Evolutionary conservation across 2,113 vertebrate species (phyloP).

Genomic region (Ramphastos sulfuratus): DNA sequence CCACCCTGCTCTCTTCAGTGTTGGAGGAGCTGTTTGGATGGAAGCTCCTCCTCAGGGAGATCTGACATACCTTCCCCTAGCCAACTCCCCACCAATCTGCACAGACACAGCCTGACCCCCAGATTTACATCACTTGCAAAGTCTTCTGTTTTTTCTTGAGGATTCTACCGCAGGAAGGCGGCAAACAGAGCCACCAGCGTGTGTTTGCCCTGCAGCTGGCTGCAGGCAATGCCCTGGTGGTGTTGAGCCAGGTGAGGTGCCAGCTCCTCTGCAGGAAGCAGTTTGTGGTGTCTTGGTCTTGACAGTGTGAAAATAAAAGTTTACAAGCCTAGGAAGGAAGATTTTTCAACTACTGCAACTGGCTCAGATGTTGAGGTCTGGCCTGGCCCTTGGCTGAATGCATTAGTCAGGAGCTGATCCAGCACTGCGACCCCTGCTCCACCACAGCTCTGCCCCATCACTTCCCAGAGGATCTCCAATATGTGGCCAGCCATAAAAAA

Average conservation of each 20-base stretch:
- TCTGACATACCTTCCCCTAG: neutral
- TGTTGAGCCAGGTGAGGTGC: neutral
- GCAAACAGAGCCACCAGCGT: fast-evolving
- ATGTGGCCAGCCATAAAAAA: neutral
- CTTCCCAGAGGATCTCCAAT: neutral
- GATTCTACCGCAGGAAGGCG: neutral
- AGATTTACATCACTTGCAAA: neutral
- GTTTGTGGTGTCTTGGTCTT: neutral
- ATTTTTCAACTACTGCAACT: neutral
- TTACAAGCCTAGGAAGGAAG: neutral
- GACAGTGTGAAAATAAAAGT: neutral
- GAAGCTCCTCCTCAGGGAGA: neutral
- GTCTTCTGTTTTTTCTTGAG: neutral
- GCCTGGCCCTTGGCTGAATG: neutral
- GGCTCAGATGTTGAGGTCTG: neutral
- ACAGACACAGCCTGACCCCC: no score
- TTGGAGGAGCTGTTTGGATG: neutral
- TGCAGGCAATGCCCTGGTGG: neutral
- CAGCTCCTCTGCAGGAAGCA: neutral
- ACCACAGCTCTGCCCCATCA: neutral
- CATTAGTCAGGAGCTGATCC: neutral
- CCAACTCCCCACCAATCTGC: no score
- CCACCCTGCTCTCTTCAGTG: neutral
- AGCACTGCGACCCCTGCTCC: neutral
- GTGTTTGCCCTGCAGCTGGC: fast-evolving